These are phyloP conservation scores for Anguilla megastoma DNA, from an alignment of 2,797 vertebrate genomes.

Conservation along the genomic window DNA sequence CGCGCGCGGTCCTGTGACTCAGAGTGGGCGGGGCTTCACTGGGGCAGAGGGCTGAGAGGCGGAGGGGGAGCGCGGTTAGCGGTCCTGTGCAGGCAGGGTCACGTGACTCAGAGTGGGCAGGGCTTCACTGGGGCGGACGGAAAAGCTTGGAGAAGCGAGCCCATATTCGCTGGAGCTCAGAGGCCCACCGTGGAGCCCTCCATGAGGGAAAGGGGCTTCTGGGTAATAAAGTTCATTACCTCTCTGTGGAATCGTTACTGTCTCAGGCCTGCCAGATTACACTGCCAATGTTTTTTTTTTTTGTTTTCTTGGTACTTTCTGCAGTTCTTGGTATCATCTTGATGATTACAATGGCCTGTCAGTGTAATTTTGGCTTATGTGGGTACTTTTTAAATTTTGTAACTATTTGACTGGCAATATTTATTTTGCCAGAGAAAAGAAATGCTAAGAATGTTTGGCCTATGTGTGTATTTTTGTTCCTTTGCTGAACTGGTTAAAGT, in stretches of 20 bases:
- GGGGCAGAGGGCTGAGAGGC: too few species aligned
- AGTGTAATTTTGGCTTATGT: too few species aligned
- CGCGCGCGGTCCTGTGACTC: too few species aligned
- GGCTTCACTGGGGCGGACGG: not conserved
- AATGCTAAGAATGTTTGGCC: not conserved
- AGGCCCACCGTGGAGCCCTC: not conserved
- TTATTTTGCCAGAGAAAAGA: not conserved
- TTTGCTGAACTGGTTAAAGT: not conserved
- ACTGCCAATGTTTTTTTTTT: not conserved
- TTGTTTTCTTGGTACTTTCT: not conserved
- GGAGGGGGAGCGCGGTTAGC: not conserved
- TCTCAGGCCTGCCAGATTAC: not conserved
- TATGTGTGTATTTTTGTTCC: conserved; percentile 19
- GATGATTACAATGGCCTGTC: not conserved
- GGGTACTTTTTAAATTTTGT: not conserved
- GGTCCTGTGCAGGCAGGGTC: not conserved
- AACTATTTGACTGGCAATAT: not conserved
- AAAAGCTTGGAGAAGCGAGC: not conserved
- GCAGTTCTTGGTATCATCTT: conserved; percentile 20
- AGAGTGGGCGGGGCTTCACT: too few species aligned
- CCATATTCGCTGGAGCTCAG: not conserved
- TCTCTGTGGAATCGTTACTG: conserved; percentile 23
- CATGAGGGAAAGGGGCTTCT: not conserved
- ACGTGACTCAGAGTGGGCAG: not conserved
- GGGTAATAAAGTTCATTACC: conserved; percentile 12